Conservation (phyloP, 2,888 invertebrate species). For the Cephus spinipes region DNA sequence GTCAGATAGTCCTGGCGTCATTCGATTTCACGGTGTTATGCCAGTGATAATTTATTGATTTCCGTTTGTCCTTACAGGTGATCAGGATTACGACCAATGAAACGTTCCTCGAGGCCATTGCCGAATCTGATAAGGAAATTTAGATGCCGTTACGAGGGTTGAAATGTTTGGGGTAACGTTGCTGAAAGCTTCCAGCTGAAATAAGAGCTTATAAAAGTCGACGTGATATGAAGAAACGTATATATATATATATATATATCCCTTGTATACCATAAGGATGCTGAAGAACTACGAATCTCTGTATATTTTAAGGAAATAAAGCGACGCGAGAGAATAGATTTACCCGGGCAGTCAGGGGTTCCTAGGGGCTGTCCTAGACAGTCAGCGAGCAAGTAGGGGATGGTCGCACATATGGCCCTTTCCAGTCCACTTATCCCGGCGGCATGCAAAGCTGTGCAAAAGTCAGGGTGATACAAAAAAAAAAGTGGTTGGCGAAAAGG, state of each 20-base stretch:
- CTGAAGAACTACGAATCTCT: background rate
- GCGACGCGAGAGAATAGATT: background rate
- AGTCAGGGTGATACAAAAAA: background rate
- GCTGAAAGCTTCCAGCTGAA: background rate
- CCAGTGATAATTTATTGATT: background rate
- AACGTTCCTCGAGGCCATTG: background rate
- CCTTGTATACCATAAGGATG: background rate
- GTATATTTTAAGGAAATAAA: background rate
- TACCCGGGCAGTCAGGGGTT: background rate
- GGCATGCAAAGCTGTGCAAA: background rate
- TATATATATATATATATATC: no score
- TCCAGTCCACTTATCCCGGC: background rate
- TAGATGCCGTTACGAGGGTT: background rate
- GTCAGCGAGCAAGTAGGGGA: background rate
- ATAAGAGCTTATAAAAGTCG: background rate
- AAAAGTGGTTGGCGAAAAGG: constrained; percentile 5
- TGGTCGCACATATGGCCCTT: background rate
- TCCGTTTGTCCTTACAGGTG: background rate
- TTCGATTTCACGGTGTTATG: background rate
- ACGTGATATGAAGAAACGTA: background rate
- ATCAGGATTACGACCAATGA: background rate
- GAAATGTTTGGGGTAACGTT: background rate
- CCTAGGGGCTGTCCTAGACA: background rate
- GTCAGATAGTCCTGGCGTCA: background rate
- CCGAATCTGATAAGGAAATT: background rate